Evolutionary conservation across 2,797 vertebrate genomes (phyloP).

Genomic region (Phataginus tetradactyla): DNA sequence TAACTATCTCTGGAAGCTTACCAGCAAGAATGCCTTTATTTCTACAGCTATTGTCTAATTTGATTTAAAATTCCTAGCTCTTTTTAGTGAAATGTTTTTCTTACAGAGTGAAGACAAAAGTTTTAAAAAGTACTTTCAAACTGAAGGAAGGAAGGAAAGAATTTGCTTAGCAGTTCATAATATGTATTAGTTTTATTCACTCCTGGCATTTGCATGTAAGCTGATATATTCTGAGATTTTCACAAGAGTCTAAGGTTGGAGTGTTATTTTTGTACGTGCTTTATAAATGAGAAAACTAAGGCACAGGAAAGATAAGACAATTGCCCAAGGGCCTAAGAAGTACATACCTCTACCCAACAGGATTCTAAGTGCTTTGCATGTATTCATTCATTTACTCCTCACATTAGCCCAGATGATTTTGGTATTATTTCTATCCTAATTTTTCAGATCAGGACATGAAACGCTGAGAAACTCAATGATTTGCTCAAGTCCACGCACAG

Average conservation of each 20-base stretch:
- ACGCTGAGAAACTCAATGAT: background rate
- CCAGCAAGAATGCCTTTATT: slow-evolving; percentile 29
- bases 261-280: background rate
- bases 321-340: background rate
- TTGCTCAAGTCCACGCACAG: background rate
- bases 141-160: background rate
- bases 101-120: slow-evolving; percentile 1
- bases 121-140: slow-evolving; percentile 23
- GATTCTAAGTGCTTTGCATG: background rate
- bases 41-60: background rate
- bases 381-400: background rate
- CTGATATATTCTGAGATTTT: slow-evolving; percentile 4
- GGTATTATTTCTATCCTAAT: background rate
- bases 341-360: background rate
- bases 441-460: slow-evolving; percentile 9
- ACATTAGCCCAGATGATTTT: background rate
- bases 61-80: background rate
- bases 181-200: slow-evolving; percentile 1
- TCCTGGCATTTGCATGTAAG: background rate
- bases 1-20: slow-evolving; percentile 36
- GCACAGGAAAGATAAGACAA: background rate
- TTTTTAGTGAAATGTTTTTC: slow-evolving; percentile 42
- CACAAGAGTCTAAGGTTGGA: background rate
- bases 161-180: background rate
- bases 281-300: slow-evolving; percentile 51